Base-by-base conservation (phyloP, 2,888 invertebrate species). In the Tetheella fluctuosa region DNA sequence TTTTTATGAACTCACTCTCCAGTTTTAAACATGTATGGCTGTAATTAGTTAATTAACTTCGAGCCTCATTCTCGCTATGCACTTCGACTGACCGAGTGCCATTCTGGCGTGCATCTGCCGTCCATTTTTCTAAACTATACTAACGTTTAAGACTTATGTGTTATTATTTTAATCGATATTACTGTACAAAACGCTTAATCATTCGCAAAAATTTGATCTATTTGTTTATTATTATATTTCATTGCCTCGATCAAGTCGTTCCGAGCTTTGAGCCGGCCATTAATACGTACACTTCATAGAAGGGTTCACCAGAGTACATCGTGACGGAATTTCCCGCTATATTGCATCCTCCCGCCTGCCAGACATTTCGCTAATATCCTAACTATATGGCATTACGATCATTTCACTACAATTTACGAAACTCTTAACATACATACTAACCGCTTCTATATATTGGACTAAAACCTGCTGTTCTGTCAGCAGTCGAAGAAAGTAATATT, bases 161-260 rank as follows among this genome's bases (percentile, higher is more conserved):
- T 79, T n/a, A 79, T 84, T 86, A 85, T 79, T 85, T 55, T 55
- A 23, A 54, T 55, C 83, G 79, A 85, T 84, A 85, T 88, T 77
- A 89, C 91, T 92, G 92, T 93, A 92, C 92, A 92, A 91, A 91
- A 91, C 88, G 88, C 86, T 88, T 89, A 87, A 71, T 81, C 84
- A 80, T 80, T 83, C 85, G 83, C 89, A 89, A 89, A 54, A 88
- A 88, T 90, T 91, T 91, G 85, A 84, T 85, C 89, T 91, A 90
- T 82, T 79, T 81, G 77, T 81, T 73, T 74, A 74, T 74, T 76
- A 71, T 68, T 77, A 74, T 73, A 77, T 67, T 76, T 73, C 75
- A 70, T 74, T 75, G 79, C 71, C 70, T 76, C 76, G 76, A 75
- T 70, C 68, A 74, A 78, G 70, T 74, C 71, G 64, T 70, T 70